Conservation (phyloP, 2,113 vertebrate genomes). For the Cebidichthys violaceus region DNA sequence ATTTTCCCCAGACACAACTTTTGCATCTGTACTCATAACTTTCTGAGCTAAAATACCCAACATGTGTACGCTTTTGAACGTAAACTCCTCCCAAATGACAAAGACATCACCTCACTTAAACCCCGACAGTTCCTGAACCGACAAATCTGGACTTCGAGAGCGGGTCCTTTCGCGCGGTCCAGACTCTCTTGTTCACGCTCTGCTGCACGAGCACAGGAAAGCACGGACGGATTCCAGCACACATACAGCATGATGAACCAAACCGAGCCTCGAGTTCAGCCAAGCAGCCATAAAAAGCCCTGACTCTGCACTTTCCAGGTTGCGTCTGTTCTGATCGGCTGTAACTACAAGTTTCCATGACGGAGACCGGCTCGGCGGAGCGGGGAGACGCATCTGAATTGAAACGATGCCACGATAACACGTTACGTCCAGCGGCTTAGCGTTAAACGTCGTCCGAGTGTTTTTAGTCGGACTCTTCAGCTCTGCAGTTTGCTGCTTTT, state of each 20-base stretch:
- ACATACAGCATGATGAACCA: slow-evolving; percentile 17
- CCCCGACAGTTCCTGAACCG: not conserved
- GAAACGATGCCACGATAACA: not conserved
- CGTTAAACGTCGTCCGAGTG: slow-evolving; percentile 1
- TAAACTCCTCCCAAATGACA: not conserved
- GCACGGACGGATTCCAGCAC: slow-evolving; percentile 29
- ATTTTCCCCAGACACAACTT: not conserved
- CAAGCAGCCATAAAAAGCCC: slow-evolving; percentile 25
- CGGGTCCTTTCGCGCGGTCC: slow-evolving; percentile 3
- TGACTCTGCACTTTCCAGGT: slow-evolving; percentile 27
- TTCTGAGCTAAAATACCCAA: not conserved
- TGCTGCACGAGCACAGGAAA: slow-evolving; percentile 28
- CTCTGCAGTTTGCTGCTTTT: not conserved
- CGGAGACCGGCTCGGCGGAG: slow-evolving; percentile 19
- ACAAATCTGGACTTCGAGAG: not conserved
- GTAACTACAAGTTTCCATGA: slow-evolving; percentile 45
- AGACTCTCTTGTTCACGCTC: slow-evolving; percentile 9
- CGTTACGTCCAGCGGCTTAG: slow-evolving; percentile 1
- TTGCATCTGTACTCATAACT: slow-evolving; percentile 9
- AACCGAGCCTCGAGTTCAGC: slow-evolving; percentile 26
- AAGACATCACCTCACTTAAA: not conserved
- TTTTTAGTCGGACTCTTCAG: slow-evolving; percentile 3
- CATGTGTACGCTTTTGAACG: not conserved
- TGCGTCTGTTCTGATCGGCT: slow-evolving; percentile 16
- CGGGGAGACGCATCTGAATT: not conserved